phyloP scores from a whole-genome alignment of 2,113 vertebrate genomes.

The Chlorocebus sabaeus region DNA sequence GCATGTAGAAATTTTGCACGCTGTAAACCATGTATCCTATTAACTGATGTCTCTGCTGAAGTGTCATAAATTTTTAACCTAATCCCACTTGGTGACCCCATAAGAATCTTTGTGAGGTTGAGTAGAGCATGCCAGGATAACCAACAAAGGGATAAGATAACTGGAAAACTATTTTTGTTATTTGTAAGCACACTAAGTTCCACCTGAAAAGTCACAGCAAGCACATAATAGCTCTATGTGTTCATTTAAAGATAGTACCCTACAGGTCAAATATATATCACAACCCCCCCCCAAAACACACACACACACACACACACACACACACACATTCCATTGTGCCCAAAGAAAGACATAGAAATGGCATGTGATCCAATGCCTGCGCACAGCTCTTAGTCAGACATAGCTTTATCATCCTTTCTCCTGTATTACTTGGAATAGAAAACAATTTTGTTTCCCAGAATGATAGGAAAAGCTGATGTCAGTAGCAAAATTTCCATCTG shows the following conservation, averaged over 20 bases:
- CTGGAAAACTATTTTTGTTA: neutral
- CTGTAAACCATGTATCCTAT: neutral
- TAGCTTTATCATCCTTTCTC: neutral
- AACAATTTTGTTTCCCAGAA: neutral
- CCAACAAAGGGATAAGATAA: neutral
- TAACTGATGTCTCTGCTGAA: neutral
- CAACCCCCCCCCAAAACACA: too few relatives aligned
- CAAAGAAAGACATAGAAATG: neutral
- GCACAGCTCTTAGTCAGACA: neutral
- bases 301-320: neutral
- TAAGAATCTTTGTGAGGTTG: neutral
- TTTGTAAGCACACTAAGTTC: neutral
- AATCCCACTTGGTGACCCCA: neutral
- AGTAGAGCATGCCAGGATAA: neutral
- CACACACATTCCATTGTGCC: neutral
- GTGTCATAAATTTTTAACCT: neutral
- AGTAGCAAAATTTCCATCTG: conserved; percentile 34
- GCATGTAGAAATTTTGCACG: neutral
- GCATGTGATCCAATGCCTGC: neutral
- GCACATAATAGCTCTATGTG: neutral
- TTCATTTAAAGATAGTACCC: neutral
- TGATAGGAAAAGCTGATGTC: conserved; percentile 50
- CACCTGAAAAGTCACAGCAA: neutral
- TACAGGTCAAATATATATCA: neutral
- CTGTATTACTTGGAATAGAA: neutral